A percentile compares a stretch with the other conserved stretches of the same genome.
phyloP scores from a whole-genome alignment of 1,140 invertebrate species.

The Brachionus rubens region DNA sequence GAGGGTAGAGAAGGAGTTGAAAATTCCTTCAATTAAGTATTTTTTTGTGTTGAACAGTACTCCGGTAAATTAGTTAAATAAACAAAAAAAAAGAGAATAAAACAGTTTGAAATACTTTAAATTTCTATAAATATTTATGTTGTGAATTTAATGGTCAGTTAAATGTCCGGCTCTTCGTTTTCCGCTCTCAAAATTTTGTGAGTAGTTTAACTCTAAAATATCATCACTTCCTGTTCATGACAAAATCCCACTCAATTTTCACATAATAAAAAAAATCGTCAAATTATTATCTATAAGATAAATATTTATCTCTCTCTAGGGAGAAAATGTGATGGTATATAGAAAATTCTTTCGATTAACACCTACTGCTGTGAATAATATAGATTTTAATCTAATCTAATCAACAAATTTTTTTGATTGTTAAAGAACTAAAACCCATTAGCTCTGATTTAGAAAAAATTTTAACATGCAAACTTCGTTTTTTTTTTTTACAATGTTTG shows the following conservation, averaged over 20 bases:
- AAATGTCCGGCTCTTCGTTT: too few relatives aligned
- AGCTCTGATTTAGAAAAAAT: slow-evolving; percentile 17
- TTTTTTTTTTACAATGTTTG: too few relatives aligned
- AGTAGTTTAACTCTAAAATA: neutral
- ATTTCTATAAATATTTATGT: slow-evolving; percentile 26
- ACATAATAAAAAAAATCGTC: neutral
- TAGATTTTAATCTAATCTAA: slow-evolving; percentile 37
- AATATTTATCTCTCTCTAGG: neutral
- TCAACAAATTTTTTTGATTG: slow-evolving; percentile 15
- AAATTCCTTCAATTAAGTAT: slow-evolving; percentile 31
- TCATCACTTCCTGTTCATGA: slow-evolving; percentile 21
- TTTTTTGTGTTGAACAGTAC: neutral
- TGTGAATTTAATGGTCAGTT: too few relatives aligned
- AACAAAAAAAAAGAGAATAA: neutral
- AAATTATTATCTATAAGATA: neutral
- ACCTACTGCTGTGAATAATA: slow-evolving; percentile 35
- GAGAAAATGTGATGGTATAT: neutral
- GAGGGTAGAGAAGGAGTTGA: neutral
- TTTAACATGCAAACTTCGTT: too few relatives aligned
- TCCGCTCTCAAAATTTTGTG: too few relatives aligned
- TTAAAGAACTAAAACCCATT: too few relatives aligned
- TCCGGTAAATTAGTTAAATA: slow-evolving; percentile 44
- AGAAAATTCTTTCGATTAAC: neutral
- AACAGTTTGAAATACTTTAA: slow-evolving; percentile 39
- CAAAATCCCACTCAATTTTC: slow-evolving; percentile 37